Conservation (phyloP, 2,797 vertebrate genomes). For the Dipus sagitta region DNA sequence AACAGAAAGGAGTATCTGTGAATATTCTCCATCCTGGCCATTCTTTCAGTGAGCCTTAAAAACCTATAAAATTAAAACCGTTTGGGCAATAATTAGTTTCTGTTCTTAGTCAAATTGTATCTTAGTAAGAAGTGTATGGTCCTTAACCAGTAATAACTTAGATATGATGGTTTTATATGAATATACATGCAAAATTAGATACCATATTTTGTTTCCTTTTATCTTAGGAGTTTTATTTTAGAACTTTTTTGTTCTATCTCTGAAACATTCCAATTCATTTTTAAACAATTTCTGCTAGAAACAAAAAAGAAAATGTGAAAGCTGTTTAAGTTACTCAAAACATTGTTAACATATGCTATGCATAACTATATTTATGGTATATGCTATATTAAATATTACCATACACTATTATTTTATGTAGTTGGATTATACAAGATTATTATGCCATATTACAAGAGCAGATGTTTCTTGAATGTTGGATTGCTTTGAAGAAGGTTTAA, state of each 20-base stretch:
- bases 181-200: not conserved
- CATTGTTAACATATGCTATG: not conserved
- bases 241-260: not conserved
- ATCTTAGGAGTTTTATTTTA: not conserved
- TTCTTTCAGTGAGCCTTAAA: not conserved
- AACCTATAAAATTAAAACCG: not conserved
- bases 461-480: not conserved
- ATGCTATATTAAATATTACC: not conserved
- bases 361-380: not conserved
- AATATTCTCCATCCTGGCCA: not conserved
- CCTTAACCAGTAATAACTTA: not conserved
- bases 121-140: not conserved
- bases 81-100: not conserved
- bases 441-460: not conserved
- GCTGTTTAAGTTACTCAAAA: not conserved
- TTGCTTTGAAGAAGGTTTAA: not conserved
- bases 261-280: not conserved
- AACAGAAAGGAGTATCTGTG: not conserved
- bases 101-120: not conserved
- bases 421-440: not conserved
- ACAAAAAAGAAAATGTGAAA: not conserved
- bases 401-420: not conserved
- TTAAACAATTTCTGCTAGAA: not conserved
- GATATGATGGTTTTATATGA: not conserved
- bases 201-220: not conserved